Evolutionary conservation across 2,797 vertebrate species (phyloP).

Genomic region (Sebastes cheni): DNA sequence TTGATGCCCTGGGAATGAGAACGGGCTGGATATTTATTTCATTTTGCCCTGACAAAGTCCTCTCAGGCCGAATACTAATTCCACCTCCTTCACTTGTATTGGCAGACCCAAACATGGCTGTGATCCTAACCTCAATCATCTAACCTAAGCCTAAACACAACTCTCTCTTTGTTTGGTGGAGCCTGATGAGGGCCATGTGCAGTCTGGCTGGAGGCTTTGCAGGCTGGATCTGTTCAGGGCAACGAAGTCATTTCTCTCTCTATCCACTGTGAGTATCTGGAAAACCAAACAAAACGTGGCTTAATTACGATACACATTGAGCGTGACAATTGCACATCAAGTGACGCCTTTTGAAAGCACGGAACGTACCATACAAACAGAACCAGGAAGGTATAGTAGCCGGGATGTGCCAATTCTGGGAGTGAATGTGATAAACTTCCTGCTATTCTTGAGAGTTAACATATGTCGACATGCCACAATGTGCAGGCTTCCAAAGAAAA

Average conservation of each 20-base stretch:
- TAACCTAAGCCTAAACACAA: constrained; percentile 10
- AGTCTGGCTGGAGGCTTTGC: constrained; percentile 7
- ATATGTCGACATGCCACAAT: neutral
- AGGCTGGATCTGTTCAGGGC: neutral
- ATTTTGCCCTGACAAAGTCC: constrained; percentile 1
- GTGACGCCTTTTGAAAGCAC: neutral
- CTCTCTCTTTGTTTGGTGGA: constrained; percentile 20
- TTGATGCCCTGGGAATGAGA: neutral
- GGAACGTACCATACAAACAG: neutral
- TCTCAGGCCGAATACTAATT: constrained; percentile 7
- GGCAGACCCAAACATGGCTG: constrained; percentile 10
- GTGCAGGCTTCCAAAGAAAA: neutral
- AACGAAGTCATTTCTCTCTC: neutral
- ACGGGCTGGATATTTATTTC: neutral
- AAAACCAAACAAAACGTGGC: neutral
- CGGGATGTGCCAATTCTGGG: neutral
- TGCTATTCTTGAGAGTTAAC: neutral
- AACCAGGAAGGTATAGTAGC: neutral
- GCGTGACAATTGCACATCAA: neutral
- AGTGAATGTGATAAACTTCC: neutral
- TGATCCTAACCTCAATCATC: constrained; percentile 16
- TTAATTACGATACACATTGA: neutral
- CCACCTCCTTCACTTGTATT: neutral
- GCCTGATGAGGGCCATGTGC: constrained; percentile 22
- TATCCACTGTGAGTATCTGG: neutral